Conservation (phyloP, 2,888 invertebrate species). For the Lasioglossum marginatum region DNA sequence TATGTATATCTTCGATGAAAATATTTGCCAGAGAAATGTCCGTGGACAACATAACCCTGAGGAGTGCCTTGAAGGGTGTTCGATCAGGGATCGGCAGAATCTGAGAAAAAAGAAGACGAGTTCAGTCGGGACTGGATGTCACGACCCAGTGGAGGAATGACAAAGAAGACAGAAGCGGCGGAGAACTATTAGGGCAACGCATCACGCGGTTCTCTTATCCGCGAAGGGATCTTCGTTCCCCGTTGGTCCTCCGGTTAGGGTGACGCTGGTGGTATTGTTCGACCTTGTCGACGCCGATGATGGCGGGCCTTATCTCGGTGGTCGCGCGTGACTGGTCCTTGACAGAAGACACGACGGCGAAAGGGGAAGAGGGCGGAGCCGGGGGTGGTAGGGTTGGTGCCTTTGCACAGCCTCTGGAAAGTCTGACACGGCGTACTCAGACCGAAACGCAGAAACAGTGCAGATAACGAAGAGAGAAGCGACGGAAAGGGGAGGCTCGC, state of each 20-base stretch:
- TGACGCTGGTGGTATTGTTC: slow-evolving; percentile 70
- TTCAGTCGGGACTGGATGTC: slow-evolving; percentile 1
- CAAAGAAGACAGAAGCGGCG: slow-evolving; percentile 37
- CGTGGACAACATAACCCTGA: not conserved
- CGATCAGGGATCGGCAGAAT: slow-evolving; percentile 4
- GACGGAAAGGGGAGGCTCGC: slow-evolving; percentile 10
- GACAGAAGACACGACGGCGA: slow-evolving; percentile 53
- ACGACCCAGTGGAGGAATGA: slow-evolving; percentile 16
- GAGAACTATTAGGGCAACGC: slow-evolving; percentile 73
- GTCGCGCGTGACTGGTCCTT: slow-evolving; percentile 77
- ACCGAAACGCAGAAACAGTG: slow-evolving; percentile 56
- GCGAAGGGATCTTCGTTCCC: slow-evolving; percentile 58
- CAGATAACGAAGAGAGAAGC: slow-evolving; percentile 38
- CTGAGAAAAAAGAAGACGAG: not conserved
- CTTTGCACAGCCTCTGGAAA: slow-evolving; percentile 47
- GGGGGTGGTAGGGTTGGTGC: slow-evolving; percentile 23
- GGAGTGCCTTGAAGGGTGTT: not conserved
- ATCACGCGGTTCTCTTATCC: slow-evolving; percentile 64
- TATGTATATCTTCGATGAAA: not conserved
- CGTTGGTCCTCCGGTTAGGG: slow-evolving; percentile 35
- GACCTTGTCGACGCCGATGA: slow-evolving; percentile 67
- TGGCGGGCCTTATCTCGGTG: slow-evolving; percentile 76
- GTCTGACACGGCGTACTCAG: slow-evolving; percentile 41
- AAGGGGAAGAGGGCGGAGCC: not conserved
- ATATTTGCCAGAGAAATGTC: not conserved